Evolutionary conservation across 2,113 vertebrate species (phyloP).

Genomic region (Sceloporus tristichus): DNA sequence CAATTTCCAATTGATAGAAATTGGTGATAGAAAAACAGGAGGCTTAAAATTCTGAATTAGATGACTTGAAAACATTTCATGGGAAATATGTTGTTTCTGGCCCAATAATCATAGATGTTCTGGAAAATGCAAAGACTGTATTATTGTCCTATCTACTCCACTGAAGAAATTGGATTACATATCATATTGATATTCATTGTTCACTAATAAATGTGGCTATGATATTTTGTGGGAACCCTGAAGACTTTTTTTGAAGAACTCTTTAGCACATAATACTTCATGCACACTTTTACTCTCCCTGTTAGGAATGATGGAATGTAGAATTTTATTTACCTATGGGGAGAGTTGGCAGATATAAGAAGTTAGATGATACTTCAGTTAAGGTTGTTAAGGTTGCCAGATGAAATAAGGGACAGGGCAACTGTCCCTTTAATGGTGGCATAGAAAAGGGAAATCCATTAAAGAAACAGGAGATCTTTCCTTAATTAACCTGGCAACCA

Average conservation of each 20-base stretch:
- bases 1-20: not conserved
- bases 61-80: not conserved
- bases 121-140: not conserved
- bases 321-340: not conserved
- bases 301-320: not conserved
- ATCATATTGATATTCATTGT: not conserved
- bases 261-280: not conserved
- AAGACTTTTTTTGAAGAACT: not conserved
- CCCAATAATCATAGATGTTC: not conserved
- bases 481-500: too few species aligned
- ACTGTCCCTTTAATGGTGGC: too few species aligned
- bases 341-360: accelerated
- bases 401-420: too few species aligned
- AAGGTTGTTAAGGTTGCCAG: too few species aligned
- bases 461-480: too few species aligned
- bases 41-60: not conserved
- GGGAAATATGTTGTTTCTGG: not conserved
- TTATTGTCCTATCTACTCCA: not conserved
- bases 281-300: not conserved
- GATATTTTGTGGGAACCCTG: not conserved
- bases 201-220: not conserved
- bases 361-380: too few species aligned
- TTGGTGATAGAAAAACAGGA: not conserved
- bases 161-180: not conserved
- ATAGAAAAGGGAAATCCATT: too few species aligned